These are phyloP conservation scores for Drosophila trapezifrons DNA, from an alignment of 1,140 invertebrate species.

Conservation along the genomic window DNA sequence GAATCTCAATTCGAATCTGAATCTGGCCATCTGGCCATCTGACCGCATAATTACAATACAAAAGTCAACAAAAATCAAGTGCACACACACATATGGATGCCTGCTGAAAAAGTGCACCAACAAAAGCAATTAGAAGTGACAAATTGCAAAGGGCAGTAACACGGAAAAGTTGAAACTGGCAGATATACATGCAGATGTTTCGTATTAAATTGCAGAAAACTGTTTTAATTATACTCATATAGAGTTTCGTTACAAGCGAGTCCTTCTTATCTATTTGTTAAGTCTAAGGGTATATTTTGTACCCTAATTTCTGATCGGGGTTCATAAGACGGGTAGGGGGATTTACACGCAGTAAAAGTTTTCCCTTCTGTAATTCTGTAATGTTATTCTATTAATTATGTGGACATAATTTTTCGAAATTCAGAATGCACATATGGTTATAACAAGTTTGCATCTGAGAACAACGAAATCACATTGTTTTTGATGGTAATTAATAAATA, in stretches of 20 bases:
- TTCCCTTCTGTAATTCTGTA: too few relatives aligned
- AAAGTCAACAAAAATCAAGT: constrained; percentile 73
- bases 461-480: too few relatives aligned
- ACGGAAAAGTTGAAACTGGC: constrained; percentile 21
- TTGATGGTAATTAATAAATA: too few relatives aligned
- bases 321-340: too few relatives aligned
- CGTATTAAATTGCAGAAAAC: constrained; percentile 51
- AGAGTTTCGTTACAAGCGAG: constrained; percentile 25
- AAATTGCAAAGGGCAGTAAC: constrained; percentile 58
- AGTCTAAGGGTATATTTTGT: background rate
- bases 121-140: constrained; percentile 69
- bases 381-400: too few relatives aligned
- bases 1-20: constrained; percentile 48
- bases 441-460: too few relatives aligned
- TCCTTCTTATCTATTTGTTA: constrained; percentile 1
- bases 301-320: background rate
- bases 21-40: constrained; percentile 32
- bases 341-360: too few relatives aligned
- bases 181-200: constrained; percentile 37
- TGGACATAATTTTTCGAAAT: too few relatives aligned
- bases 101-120: constrained; percentile 29
- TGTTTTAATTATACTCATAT: constrained; percentile 71
- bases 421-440: too few relatives aligned
- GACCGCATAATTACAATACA: constrained; percentile 62
- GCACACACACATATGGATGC: constrained; percentile 21